Evolutionary conservation across 64 coral and sea anemone species (phyloP).

Genomic region (Pocillopora verrucosa): DNA sequence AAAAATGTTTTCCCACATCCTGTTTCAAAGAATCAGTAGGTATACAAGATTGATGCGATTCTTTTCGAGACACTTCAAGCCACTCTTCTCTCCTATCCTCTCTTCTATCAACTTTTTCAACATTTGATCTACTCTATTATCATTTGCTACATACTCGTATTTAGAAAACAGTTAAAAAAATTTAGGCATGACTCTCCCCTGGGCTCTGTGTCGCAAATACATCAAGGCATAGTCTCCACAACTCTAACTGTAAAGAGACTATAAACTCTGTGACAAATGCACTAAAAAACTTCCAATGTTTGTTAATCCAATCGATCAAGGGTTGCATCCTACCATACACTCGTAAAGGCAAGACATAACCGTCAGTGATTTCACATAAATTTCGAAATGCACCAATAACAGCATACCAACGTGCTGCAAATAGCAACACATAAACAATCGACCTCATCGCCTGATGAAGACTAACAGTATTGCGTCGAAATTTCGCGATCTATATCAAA

Average conservation of each 20-base stretch:
- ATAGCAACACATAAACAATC: too few relatives aligned
- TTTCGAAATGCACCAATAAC: too few relatives aligned
- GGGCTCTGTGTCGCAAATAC: slow-evolving; percentile 27
- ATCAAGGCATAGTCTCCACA: slow-evolving; percentile 52
- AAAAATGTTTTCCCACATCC: slow-evolving; percentile 54
- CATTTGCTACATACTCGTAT: slow-evolving; percentile 50
- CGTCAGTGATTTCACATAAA: not conserved
- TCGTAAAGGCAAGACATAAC: slow-evolving; percentile 58
- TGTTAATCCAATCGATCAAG: slow-evolving; percentile 32
- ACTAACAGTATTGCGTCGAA: too few relatives aligned
- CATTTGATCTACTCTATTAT: slow-evolving; percentile 24
- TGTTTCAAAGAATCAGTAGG: slow-evolving; percentile 22
- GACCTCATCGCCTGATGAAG: too few relatives aligned
- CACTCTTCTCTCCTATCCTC: not conserved
- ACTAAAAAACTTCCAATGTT: slow-evolving; percentile 30
- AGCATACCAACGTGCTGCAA: too few relatives aligned
- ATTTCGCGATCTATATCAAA: too few relatives aligned
- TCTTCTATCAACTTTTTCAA: slow-evolving; percentile 1
- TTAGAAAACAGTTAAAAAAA: slow-evolving; percentile 38
- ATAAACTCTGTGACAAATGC: slow-evolving; percentile 13
- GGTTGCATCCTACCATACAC: not conserved
- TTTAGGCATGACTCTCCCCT: slow-evolving; percentile 27
- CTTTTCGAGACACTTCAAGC: not conserved
- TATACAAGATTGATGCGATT: not conserved
- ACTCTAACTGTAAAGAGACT: slow-evolving; percentile 34